Base-by-base conservation (phyloP, 2,113 vertebrate genomes). In the Sardina pilchardus region DNA sequence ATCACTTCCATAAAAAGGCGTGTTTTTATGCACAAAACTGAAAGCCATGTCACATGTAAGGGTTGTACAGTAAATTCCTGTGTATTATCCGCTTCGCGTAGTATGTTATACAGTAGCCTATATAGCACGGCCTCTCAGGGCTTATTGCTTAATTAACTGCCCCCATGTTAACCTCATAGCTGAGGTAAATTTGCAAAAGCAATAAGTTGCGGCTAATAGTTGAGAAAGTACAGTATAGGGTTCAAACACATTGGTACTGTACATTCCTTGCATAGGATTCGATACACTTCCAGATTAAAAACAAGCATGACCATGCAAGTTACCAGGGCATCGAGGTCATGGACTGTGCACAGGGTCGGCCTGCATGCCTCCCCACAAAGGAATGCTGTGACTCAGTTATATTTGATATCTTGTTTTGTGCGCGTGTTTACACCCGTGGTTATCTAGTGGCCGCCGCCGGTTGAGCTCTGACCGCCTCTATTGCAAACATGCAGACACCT, bases 381-480 rank as follows among this genome's bases (percentile, higher is more conserved):
- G 78, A 56, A 50, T n/a, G 34, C n/a, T 36, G 59, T 82, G 53
- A 87, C 86, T 87, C 83, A 36, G 17, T 34, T 39, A 43, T 44
- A 75, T 84, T 82, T 84, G 81, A 71, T 81, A 24, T 24, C 26
- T 43, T 81, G 86, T 78, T 84, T 81, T 81, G 47, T 19, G 16
- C 26, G 17, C 19, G 14, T 87, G 86, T 84, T 87, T 81, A 75
- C n/a, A 78, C 53, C 47, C 81, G 47, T 80, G 47, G 63, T 43
- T 75, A 83, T 26, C 21, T 19, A 17, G 21, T 12, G 59, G 17
- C 43, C 44, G 36, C 63, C 63, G 1, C 10, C 30, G 63, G 24
- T 67, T 67, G 24, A n/a, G n/a, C n/a, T 12, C 63, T 78, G 71
- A 78, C 71, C 71, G 4, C 71, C 14, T 17, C 26, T 71, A 71